Base-by-base conservation (phyloP, 2,888 invertebrate species). In the Cecidostiba fungosa region DNA sequence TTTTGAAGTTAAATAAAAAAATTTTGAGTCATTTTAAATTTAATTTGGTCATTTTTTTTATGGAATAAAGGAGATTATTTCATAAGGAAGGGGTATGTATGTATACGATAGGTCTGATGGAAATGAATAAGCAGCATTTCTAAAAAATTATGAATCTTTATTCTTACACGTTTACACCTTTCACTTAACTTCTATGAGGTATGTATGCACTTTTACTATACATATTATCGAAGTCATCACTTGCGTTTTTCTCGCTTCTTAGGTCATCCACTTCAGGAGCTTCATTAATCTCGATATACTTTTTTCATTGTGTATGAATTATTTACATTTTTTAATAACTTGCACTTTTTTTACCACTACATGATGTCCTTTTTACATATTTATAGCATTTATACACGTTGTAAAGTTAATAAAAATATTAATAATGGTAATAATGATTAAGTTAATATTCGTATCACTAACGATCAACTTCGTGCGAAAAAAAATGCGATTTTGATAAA, bases 271-370 rank as follows among this genome's bases (percentile, higher is more conserved):
- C 79, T 85, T 80, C 26, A 66, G 72, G 72, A 77, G 73, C 66
- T 73, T 83, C 47, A 85, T 76, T 19, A 39, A 72, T 85, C 76
- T 82, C 47, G 69, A 69, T 29, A 39, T 70, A 39, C 62, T 84
- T 54, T 85, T 79, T 70, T n/a, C 47, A 43, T 47, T 26, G 16
- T 54, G 29, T 66, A 72, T 54, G 74, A 87, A 79, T 77, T 85
- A 87, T 87, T 70, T 87, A 87, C 87, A 87, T 82, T 59, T 66
- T n/a, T 74, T 43, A 79, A 87, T 77, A 86, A 86, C 26, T 84
- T 74, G 19, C 19, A 66, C 29, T 72, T 50, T 59, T n/a, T 77
- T 85, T 86, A 82, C 54, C 62, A 54, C 69, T 84, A 83, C 23
- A 59, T 50, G 32, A 81, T 26, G 19, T 78, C 32, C 62, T n/a